A percentile compares a stretch with the other conserved stretches of the same genome.
These are phyloP conservation scores for Limnephilus marmoratus DNA, from an alignment of 2,888 invertebrate species.

Conservation along the genomic window DNA sequence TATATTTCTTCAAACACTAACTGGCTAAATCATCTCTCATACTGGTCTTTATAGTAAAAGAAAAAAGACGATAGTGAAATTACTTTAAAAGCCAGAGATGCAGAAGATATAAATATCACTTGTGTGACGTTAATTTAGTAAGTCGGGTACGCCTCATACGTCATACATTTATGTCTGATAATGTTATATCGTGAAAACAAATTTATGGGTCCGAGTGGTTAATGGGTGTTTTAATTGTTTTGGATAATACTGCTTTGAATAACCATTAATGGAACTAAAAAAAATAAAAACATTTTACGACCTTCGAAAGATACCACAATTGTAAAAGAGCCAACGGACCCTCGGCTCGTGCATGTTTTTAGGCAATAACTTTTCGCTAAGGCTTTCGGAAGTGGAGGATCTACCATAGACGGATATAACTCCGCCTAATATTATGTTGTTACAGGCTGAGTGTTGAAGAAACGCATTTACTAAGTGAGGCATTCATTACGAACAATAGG, in stretches of 20 bases:
- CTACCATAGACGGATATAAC: constrained; percentile 10
- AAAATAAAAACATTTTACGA: neutral
- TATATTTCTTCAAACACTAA: too few relatives aligned
- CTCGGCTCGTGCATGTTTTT: constrained; percentile 18
- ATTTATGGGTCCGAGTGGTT: too few relatives aligned
- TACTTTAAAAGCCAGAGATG: too few relatives aligned
- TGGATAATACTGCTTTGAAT: neutral
- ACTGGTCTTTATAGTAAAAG: too few relatives aligned
- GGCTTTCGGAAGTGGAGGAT: constrained; percentile 29
- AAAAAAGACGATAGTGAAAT: too few relatives aligned
- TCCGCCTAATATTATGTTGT: constrained; percentile 17
- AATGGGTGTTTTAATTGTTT: too few relatives aligned
- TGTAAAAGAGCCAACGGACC: constrained; percentile 12
- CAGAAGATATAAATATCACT: too few relatives aligned
- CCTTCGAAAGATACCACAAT: neutral
- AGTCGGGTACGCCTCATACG: too few relatives aligned
- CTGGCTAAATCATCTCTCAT: too few relatives aligned
- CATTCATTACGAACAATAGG: neutral
- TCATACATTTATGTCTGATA: too few relatives aligned
- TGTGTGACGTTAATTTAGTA: too few relatives aligned
- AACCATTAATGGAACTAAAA: neutral
- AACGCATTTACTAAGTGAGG: neutral
- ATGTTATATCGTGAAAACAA: too few relatives aligned
- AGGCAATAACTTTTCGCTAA: constrained; percentile 12
- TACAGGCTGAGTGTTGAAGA: constrained; percentile 8